Base-by-base conservation (phyloP, 1,140 invertebrate species). In the Hylaeus anthracinus region DNA sequence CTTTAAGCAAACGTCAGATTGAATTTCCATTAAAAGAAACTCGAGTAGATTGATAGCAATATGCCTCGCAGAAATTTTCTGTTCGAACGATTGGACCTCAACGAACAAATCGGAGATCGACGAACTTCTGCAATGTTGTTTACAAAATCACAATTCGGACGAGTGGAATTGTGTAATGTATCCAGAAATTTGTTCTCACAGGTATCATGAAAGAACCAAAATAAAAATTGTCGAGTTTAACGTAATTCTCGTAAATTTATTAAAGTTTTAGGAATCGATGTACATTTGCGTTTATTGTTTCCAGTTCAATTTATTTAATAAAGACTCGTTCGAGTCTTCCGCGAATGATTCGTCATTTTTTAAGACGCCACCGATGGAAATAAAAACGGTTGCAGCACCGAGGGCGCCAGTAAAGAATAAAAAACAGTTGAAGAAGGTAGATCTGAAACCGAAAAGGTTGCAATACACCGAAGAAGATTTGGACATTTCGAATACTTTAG, bases 361-460 rank as follows among this genome's bases (percentile, higher is more conserved):
- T 39, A 41, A 10, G 15, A 84, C 71, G 1, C 77, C 85, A 37
- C 84, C 67, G n/a, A 72, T 48, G 72, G 39, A 66, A 26, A 79
- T 56, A 5, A 72, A 43, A 48, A 0, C 3, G 0, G 12, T 48
- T 10, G 39, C 63, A 39, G 55, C 67, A 41, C 88, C 88, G 1
- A 79, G 70, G 5, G 88, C 90, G 26, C 90, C 90, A 2, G 72
- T 85, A 2, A 90, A 90, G 51, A n/a, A 63, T 14, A 89, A 72
- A 3, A 84, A 83, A 53, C 75, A 26, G 3, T 55, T 76, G 0
- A 75, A 80, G 8, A 89, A 85, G 55, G 58, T 43, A 0, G 81
- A 82, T 48, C 65, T 90, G 56, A 89, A 82, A 56, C 90, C 89
- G 6, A 90, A 89, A 78, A 90, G 87, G 55, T 85, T 90, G 58